phyloP scores from a whole-genome alignment of 2,113 vertebrate genomes.

The Sapajus apella region DNA sequence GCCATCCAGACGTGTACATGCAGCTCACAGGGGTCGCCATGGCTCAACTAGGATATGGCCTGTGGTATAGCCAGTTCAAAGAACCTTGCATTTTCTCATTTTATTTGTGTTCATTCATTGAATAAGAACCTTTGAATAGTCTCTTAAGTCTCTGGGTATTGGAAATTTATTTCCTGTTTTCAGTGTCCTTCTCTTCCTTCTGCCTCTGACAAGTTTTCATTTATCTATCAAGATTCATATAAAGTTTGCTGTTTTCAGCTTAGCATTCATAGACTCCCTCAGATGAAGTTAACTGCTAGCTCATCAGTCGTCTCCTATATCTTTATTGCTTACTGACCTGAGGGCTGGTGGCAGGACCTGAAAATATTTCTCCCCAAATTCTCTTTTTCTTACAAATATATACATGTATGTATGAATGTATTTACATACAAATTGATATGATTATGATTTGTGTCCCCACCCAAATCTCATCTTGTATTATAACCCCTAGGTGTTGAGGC shows the following conservation, averaged over 20 bases:
- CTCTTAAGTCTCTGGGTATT: neutral
- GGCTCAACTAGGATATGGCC: too few species aligned
- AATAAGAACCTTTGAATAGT: neutral
- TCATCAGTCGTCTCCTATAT: neutral
- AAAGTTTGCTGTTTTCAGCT: neutral
- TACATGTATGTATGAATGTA: too few species aligned
- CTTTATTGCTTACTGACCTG: neutral
- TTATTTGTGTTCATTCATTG: neutral
- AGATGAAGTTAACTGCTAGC: neutral
- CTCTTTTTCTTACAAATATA: neutral
- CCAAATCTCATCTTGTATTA: too few species aligned
- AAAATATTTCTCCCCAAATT: neutral
- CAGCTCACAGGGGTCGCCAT: too few species aligned
- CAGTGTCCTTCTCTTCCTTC: neutral
- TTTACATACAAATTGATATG: too few species aligned
- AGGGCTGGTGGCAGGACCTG: neutral
- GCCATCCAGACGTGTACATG: too few species aligned
- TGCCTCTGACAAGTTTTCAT: neutral
- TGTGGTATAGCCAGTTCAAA: too few species aligned
- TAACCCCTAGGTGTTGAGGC: too few species aligned
- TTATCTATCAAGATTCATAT: neutral
- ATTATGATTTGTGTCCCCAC: too few species aligned
- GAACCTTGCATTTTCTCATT: too few species aligned
- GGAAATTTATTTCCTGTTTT: neutral
- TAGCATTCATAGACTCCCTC: neutral